Conservation (phyloP, 2,113 vertebrate species). For the Eurypyga helias region DNA sequence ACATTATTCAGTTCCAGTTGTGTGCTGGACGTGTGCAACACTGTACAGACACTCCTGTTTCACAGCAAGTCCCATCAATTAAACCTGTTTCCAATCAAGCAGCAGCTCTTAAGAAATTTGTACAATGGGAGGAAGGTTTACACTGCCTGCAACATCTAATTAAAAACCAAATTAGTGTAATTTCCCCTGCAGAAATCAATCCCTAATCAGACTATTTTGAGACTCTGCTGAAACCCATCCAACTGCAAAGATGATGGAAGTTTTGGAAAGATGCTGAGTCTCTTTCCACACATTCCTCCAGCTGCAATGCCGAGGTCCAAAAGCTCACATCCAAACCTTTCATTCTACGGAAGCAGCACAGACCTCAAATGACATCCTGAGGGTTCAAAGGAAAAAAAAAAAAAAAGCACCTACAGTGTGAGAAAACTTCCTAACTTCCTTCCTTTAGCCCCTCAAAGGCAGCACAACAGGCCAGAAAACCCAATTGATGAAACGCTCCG, state of each 20-base stretch:
- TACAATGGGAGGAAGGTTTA: constrained; percentile 53
- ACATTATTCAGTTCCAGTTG: background rate
- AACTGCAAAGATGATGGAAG: background rate
- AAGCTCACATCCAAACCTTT: constrained; percentile 4
- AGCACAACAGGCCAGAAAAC: constrained; percentile 36
- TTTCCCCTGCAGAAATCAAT: constrained; percentile 40
- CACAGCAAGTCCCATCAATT: constrained; percentile 1
- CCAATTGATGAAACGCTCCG: constrained; percentile 9
- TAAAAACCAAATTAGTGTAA: constrained; percentile 54
- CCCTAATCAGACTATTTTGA: constrained; percentile 40
- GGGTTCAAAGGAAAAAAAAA: constrained; percentile 36
- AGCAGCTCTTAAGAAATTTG: constrained; percentile 31
- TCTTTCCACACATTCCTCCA: background rate
- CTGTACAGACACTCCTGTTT: background rate
- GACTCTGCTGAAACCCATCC: constrained; percentile 6
- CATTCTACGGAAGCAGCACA: background rate
- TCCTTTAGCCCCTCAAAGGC: constrained; percentile 21
- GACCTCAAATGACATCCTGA: constrained; percentile 1
- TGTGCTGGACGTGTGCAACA: background rate
- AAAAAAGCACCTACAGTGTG: background rate
- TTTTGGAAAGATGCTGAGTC: background rate
- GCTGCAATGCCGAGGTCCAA: background rate
- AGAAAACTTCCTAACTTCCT: constrained; percentile 43
- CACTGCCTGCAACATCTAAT: constrained; percentile 42
- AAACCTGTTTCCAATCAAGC: constrained; percentile 36